Evolutionary conservation across 92 coral and sea anemone genomes (phyloP).

Genomic region (Plumapathes pennacea): DNA sequence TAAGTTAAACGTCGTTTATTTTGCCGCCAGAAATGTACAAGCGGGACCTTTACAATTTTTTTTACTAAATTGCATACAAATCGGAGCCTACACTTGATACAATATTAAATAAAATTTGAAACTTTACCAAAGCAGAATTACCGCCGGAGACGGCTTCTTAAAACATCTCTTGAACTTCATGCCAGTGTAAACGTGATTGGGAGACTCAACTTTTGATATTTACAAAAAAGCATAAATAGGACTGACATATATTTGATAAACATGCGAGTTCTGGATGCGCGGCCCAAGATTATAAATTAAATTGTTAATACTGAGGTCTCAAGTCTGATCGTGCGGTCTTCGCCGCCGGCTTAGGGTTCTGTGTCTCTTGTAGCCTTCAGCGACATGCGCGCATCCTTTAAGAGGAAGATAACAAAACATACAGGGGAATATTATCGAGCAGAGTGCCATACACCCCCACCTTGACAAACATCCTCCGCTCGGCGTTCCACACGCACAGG

Average conservation of each 20-base stretch:
- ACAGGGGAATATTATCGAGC: slow-evolving; percentile 85
- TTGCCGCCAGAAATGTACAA: no score
- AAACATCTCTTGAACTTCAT: no score
- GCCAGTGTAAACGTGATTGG: no score
- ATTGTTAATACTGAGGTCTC: slow-evolving; percentile 1
- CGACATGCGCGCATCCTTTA: slow-evolving; percentile 77
- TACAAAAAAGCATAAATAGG: slow-evolving; percentile 84
- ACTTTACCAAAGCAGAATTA: no score
- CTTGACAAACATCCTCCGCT: slow-evolving; percentile 72
- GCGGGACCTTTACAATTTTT: no score
- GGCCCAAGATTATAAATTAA: slow-evolving; percentile 74
- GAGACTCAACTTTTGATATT: slow-evolving; percentile 80
- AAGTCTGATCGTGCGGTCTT: slow-evolving; percentile 38
- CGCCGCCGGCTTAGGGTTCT: slow-evolving; percentile 44
- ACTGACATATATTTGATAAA: slow-evolving; percentile 78
- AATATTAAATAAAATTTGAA: no score
- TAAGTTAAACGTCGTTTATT: no score
- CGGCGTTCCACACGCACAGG: slow-evolving; percentile 86
- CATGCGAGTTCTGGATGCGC: slow-evolving; percentile 60
- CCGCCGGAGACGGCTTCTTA: no score
- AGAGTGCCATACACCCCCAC: slow-evolving; percentile 87
- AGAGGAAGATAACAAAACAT: slow-evolving; percentile 86
- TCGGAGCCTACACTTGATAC: no score
- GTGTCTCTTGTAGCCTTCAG: slow-evolving; percentile 74
- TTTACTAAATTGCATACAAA: no score